phyloP scores from a whole-genome alignment of 2,888 invertebrate genomes.

The Lutraria lutraria region DNA sequence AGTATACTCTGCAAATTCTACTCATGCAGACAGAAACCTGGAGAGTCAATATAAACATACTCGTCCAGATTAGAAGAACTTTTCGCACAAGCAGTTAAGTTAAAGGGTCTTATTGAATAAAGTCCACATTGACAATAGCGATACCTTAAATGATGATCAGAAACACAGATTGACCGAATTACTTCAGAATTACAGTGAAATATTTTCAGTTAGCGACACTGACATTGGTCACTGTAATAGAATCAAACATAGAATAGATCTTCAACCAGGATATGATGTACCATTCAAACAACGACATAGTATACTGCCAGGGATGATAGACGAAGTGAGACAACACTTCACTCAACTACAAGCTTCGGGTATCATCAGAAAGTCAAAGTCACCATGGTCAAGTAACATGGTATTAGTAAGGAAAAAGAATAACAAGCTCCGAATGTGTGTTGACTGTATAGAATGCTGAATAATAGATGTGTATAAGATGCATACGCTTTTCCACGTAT shows the following conservation, averaged over 20 bases:
- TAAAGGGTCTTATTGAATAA: no score
- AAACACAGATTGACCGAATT: no score
- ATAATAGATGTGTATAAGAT: not conserved
- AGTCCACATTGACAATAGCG: no score
- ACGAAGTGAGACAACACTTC: conserved; percentile 17
- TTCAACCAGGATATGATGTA: no score
- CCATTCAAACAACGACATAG: no score
- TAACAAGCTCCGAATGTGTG: no score
- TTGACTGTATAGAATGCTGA: not conserved
- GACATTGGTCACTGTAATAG: no score
- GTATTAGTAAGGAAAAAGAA: conserved; percentile 7
- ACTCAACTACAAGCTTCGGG: not conserved
- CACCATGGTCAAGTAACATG: not conserved
- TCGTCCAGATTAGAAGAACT: not conserved
- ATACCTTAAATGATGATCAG: no score
- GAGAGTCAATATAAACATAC: not conserved
- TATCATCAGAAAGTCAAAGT: not conserved
- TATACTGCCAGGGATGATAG: not conserved
- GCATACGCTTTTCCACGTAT: not conserved
- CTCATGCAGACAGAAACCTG: not conserved
- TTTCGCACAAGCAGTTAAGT: not conserved
- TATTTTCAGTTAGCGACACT: no score
- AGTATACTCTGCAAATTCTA: no score
- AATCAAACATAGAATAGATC: no score
- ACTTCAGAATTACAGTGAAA: no score